phyloP scores from a whole-genome alignment of 2,113 vertebrate species.

The Bubo scandiacus region DNA sequence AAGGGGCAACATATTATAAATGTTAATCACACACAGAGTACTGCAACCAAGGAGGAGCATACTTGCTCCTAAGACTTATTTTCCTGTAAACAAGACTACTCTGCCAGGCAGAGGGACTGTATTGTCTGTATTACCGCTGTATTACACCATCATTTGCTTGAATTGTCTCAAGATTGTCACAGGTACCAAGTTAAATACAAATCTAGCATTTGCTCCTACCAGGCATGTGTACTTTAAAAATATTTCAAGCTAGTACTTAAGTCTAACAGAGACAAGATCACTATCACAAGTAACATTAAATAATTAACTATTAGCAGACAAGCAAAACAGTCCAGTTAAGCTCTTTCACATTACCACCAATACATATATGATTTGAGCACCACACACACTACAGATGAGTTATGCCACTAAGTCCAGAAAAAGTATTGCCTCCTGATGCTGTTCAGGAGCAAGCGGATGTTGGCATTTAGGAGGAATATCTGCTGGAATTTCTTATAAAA shows the following conservation, averaged over 20 bases:
- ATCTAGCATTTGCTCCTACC: background rate
- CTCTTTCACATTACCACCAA: background rate
- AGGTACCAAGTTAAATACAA: background rate
- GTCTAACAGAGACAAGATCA: background rate
- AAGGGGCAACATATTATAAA: background rate
- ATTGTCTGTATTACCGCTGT: too few species aligned
- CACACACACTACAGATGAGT: background rate
- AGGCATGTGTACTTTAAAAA: background rate
- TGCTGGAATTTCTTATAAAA: background rate
- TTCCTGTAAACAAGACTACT: background rate
- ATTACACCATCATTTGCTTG: background rate
- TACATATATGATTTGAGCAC: background rate
- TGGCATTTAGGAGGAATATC: background rate
- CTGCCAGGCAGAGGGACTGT: background rate
- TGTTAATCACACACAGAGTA: background rate
- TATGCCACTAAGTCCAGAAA: background rate
- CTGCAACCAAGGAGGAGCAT: background rate
- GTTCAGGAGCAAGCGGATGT: background rate
- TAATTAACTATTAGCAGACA: background rate
- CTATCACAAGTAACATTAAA: background rate
- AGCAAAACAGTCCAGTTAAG: background rate
- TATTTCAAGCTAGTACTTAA: background rate
- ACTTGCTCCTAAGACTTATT: background rate
- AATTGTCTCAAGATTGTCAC: background rate
- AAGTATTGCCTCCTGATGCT: background rate